Base-by-base conservation (phyloP, 2,888 invertebrate species). In the Cylindroiulus punctatus region DNA sequence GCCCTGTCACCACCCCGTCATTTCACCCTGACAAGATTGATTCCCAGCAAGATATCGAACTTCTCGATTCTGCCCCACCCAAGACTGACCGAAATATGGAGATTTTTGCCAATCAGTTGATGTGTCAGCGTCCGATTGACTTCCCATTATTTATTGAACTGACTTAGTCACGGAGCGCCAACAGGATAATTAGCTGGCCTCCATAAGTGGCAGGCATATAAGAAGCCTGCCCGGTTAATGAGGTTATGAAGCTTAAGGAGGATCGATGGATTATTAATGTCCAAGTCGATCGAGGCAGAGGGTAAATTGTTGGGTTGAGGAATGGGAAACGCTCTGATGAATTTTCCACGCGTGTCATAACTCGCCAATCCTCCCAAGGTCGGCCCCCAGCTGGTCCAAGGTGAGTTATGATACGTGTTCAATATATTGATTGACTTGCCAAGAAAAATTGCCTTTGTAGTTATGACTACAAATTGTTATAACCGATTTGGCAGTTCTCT, bases 401-500 rank as follows among this genome's bases (percentile, higher is more conserved):
- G 76, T 76, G 76, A 76, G 30, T 76, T 76, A 76, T 76, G 76
- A 76, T 76, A 76, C 8, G 76, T 26, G 76, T 76, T 76, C 76
- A 76, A 76, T 76, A 76, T 76, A 76, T 76, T 22, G 76, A 76
- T 76, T 30, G 76, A 22, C 26, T 1, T 26, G 4, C 26, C 22
- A 22, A 7, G 65, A 14, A 5, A 76, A 76, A 30, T 26, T 26
- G 26, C 14, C 76, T 76, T 30, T 76, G 76, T 76, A 76, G 76
- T 76, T 76, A 76, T 76, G 76, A 22, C 76, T 76, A 76, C 76
- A 30, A 76, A 26, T 14, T 2, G 30, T 30, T 19, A 22, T 76
- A 76, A 30, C 76, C 76, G 76, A 30, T 76, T 30, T 30, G 22
- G 76, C 30, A 10, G 76, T 5, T 76, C 22, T 0, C 14, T 30